These are phyloP conservation scores for Myotis planiceps DNA, from an alignment of 2,797 vertebrate species.

Conservation along the genomic window DNA sequence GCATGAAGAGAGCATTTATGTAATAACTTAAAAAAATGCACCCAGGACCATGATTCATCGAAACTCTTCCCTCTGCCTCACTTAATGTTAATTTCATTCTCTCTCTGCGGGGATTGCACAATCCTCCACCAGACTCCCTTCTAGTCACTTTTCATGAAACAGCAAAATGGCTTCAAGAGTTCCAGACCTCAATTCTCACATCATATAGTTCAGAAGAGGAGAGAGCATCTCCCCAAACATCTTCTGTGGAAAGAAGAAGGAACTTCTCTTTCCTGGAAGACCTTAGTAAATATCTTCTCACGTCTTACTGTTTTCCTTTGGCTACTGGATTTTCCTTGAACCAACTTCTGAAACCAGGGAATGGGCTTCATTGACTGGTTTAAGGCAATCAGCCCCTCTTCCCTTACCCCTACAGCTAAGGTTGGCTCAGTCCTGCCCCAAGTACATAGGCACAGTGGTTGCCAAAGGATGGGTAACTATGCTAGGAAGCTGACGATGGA, in stretches of 20 bases:
- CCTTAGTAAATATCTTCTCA: background rate
- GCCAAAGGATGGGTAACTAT: background rate
- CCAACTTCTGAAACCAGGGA: background rate
- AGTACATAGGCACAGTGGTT: background rate
- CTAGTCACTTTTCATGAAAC: background rate
- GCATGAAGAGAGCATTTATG: background rate
- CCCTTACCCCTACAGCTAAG: rapidly evolving
- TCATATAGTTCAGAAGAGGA: background rate
- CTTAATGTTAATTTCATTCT: background rate
- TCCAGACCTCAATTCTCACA: background rate
- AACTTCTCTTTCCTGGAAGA: background rate
- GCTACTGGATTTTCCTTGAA: background rate
- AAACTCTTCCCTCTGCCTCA: background rate
- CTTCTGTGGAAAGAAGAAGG: background rate
- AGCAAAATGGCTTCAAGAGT: background rate
- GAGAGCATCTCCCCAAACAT: background rate
- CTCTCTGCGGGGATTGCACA: rapidly evolving
- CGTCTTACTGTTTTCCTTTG: background rate
- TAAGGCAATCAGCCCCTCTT: rapidly evolving
- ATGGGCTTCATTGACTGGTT: background rate
- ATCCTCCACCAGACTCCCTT: rapidly evolving
- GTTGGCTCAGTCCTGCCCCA: background rate
- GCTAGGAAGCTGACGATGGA: background rate
- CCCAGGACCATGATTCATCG: background rate
- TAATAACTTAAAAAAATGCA: background rate